Base-by-base conservation (phyloP, 2,113 vertebrate genomes). In the Phaethornis superciliosus region DNA sequence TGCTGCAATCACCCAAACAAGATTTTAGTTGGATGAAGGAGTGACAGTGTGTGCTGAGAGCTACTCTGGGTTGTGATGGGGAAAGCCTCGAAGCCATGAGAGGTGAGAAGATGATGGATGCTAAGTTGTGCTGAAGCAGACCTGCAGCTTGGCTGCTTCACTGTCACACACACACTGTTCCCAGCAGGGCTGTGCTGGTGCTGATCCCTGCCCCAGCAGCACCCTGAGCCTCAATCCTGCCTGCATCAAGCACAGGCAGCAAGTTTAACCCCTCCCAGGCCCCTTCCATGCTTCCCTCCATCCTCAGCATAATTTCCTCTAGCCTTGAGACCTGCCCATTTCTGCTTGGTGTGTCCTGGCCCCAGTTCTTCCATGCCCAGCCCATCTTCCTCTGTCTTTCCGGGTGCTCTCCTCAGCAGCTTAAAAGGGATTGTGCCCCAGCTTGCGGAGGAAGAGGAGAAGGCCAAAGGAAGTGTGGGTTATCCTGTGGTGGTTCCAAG, bases 321-420 rank as follows among this genome's bases (percentile, higher is more conserved):
- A 10, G 84, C 93, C 91, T 95, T 95, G 93, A 84, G 60, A 47
- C 28, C 1, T 1, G 70, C 9, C 1, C 2, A 10, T 68, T 0
- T 1, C 68, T 51, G 42, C 80, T 65, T 2, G 3, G 26, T 0
- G 4, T 49, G 58, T 88, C 81, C 74, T 4, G 2, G 60, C 42
- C 72, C 44, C 32, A 20, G 42, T 32, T 95, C 91, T 93, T 94
- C 74, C 65, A 21, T 2, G 3, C 44, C 0, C 5, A 91, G 75
- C 40, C 13, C 0, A 0, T 63, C 81, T 96, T 95, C 94, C 94
- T 92, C 56, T 56, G 74, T 47, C 69, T 89, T 96, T 95, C 93
- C 49, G 6, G 65, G 56, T 81, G 74, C 44, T 63, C 75, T 88
- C 75, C 89, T 81, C 84, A 21, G 37, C 0, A 0, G 42, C 3